Evolutionary conservation across 2,113 vertebrate species (phyloP).

Genomic region (Psophia crepitans): DNA sequence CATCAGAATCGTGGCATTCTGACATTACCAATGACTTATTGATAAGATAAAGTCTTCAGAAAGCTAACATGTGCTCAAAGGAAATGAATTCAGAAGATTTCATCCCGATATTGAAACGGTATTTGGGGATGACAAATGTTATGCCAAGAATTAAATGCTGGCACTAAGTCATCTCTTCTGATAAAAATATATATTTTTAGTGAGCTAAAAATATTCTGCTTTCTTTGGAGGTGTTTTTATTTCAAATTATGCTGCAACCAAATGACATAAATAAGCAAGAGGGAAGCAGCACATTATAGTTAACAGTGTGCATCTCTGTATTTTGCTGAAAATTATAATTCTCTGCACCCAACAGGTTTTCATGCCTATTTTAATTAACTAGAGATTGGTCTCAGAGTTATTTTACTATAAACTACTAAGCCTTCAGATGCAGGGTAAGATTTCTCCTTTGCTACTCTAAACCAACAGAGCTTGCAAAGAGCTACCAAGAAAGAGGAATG

Average conservation of each 20-base stretch:
- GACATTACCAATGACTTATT: conserved; percentile 14
- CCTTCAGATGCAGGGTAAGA: background rate
- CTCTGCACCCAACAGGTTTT: background rate
- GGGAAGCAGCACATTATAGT: background rate
- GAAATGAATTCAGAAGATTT: conserved; percentile 50
- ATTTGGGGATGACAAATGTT: conserved; percentile 20
- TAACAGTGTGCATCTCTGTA: background rate
- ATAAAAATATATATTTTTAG: conserved; percentile 45
- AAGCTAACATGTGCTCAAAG: conserved; percentile 21
- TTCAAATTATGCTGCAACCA: conserved; percentile 16
- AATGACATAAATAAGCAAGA: conserved; percentile 21
- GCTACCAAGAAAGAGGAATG: background rate
- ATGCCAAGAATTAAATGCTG: conserved; percentile 23
- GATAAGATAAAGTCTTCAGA: conserved; percentile 32
- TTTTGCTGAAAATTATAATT: conserved; percentile 22
- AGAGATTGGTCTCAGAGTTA: background rate
- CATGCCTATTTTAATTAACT: background rate
- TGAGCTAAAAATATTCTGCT: conserved; percentile 34
- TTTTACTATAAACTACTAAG: background rate
- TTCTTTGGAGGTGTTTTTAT: conserved; percentile 56
- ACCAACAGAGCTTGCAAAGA: background rate
- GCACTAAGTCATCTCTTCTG: background rate
- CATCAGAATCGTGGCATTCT: background rate
- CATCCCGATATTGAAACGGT: background rate
- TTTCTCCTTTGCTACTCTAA: background rate